Evolutionary conservation across 2,113 vertebrate genomes (phyloP).

Genomic region (Chlorodrepanis virens): DNA sequence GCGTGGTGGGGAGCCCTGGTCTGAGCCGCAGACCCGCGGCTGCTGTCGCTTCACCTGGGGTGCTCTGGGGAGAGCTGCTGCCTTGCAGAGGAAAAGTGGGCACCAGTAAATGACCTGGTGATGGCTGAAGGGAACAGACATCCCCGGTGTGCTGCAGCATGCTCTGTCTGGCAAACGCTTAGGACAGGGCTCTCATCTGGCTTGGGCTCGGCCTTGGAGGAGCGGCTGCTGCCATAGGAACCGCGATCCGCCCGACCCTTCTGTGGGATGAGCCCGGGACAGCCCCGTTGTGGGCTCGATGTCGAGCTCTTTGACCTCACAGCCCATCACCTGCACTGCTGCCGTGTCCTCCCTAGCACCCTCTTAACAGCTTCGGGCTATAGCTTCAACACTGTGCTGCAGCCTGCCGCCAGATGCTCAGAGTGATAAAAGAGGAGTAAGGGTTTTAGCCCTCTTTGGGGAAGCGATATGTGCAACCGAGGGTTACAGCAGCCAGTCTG

Average conservation of each 20-base stretch:
- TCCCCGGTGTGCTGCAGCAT: not conserved
- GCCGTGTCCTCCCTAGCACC: not conserved
- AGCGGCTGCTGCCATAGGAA: conserved; percentile 29
- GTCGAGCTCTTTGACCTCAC: not conserved
- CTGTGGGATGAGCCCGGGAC: not conserved
- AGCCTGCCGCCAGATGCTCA: not conserved
- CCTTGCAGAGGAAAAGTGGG: fast-evolving
- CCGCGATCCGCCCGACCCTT: not conserved
- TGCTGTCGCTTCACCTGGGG: not conserved
- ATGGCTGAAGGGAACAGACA: not conserved
- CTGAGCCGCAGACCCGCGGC: not conserved
- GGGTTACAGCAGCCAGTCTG: not conserved
- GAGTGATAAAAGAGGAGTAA: not conserved
- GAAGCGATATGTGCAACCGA: not conserved
- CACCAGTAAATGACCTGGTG: not conserved
- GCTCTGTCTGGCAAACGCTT: not conserved
- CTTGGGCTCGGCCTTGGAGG: fast-evolving
- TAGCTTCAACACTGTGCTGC: not conserved
- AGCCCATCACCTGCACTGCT: not conserved
- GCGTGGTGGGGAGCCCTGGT: not conserved
- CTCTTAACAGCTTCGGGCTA: not conserved
- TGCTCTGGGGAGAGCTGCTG: not conserved
- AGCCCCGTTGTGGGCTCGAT: not conserved
- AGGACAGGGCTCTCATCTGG: not conserved
- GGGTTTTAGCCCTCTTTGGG: not conserved